phyloP scores from a whole-genome alignment of 2,888 invertebrate genomes.

The Dendrolimus houi region DNA sequence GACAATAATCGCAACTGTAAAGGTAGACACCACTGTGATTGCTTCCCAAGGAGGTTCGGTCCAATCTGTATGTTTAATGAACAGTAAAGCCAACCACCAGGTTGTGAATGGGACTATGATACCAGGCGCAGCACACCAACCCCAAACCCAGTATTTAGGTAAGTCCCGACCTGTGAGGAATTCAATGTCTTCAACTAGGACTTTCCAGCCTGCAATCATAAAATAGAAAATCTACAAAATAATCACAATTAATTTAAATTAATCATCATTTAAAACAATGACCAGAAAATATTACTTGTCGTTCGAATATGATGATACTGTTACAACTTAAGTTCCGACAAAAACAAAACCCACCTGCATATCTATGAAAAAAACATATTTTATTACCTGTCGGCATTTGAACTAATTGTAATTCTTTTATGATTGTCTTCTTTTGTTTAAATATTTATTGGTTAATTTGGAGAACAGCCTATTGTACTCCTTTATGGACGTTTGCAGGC shows the following conservation, averaged over 20 bases:
- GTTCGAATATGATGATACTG: no score
- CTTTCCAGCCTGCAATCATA: constrained; percentile 41
- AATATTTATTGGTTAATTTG: no score
- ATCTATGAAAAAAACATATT: no score
- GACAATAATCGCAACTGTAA: constrained; percentile 16
- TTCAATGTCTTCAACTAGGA: constrained; percentile 48
- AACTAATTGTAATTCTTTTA: no score
- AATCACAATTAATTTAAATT: neutral
- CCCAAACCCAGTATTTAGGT: constrained; percentile 38
- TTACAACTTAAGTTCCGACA: no score
- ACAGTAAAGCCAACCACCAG: constrained; percentile 41
- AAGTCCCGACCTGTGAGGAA: constrained; percentile 41
- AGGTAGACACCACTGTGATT: constrained; percentile 19
- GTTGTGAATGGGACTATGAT: constrained; percentile 25
- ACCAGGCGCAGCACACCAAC: constrained; percentile 43
- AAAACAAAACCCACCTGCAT: no score
- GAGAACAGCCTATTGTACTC: no score
- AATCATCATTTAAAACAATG: neutral
- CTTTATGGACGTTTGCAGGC: no score
- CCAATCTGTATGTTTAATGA: constrained; percentile 24
- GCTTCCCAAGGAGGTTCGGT: constrained; percentile 29
- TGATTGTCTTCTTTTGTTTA: no score
- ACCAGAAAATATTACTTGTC: neutral
- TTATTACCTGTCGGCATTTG: no score
- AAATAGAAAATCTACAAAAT: neutral